Evolutionary conservation across 1,140 invertebrate genomes (phyloP).

Genomic region (Trachelipus rathkii): DNA sequence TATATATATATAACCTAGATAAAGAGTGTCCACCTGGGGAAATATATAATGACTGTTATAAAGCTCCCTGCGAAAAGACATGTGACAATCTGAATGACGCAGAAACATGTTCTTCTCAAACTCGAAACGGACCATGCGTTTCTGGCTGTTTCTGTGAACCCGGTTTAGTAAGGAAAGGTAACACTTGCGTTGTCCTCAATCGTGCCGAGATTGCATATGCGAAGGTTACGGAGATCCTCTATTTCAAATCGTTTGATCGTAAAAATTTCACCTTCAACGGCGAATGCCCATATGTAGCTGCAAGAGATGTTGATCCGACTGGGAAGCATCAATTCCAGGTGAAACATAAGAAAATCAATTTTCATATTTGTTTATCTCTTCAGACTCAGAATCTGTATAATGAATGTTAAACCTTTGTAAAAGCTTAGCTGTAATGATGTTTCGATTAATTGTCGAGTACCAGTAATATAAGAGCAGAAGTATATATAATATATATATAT

Average conservation of each 20-base stretch:
- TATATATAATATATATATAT: too few species aligned
- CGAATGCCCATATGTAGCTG: slow-evolving; percentile 72
- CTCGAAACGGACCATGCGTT: slow-evolving; percentile 61
- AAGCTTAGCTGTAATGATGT: too few species aligned
- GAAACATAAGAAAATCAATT: slow-evolving; percentile 7
- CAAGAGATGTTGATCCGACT: slow-evolving; percentile 57
- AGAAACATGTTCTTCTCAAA: slow-evolving; percentile 59
- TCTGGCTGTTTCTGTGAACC: slow-evolving; percentile 78
- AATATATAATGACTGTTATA: slow-evolving; percentile 73
- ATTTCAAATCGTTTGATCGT: slow-evolving; percentile 80
- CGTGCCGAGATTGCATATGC: slow-evolving; percentile 76
- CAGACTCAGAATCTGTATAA: too few species aligned
- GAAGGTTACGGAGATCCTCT: slow-evolving; percentile 78
- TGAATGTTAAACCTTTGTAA: too few species aligned
- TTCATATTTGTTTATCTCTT: too few species aligned
- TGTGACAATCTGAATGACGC: slow-evolving; percentile 60
- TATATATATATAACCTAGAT: slow-evolving; percentile 51
- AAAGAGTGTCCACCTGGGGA: slow-evolving; percentile 65
- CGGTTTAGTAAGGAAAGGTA: slow-evolving; percentile 65
- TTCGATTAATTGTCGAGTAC: too few species aligned
- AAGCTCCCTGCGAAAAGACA: slow-evolving; percentile 64
- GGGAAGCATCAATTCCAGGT: slow-evolving; percentile 63
- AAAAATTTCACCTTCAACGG: slow-evolving; percentile 79
- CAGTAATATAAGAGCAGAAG: too few species aligned
- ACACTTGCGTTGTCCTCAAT: slow-evolving; percentile 65